These are phyloP conservation scores for Protodeltote pygarga DNA, from an alignment of 2,888 invertebrate genomes.

Conservation along the genomic window DNA sequence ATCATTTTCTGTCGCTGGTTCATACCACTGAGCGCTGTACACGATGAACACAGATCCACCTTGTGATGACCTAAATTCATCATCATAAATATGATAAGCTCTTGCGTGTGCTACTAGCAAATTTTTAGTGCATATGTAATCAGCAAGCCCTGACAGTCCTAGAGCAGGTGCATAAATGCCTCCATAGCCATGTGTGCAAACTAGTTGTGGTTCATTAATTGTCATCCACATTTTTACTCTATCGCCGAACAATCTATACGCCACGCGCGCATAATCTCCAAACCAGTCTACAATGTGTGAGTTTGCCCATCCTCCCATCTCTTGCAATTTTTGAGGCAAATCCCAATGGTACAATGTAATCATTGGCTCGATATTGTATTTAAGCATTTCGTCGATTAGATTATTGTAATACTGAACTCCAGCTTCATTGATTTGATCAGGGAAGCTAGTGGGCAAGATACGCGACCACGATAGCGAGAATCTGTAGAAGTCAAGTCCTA, in stretches of 20 bases:
- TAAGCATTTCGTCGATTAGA: conserved; percentile 82
- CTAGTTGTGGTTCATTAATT: conserved; percentile 81
- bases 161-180: conserved; percentile 57
- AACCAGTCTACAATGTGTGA: conserved; percentile 75
- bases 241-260: conserved; percentile 75
- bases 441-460: conserved; percentile 86
- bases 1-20: conserved; percentile 76
- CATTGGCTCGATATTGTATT: conserved; percentile 87
- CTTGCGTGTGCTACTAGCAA: conserved; percentile 84
- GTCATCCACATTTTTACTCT: conserved; percentile 84
- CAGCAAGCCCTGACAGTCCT: conserved; percentile 67
- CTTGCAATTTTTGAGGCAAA: conserved; percentile 79
- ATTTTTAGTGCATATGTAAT: conserved; percentile 78
- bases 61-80: conserved; percentile 67
- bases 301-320: conserved; percentile 84
- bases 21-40: conserved; percentile 61
- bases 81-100: conserved; percentile 79
- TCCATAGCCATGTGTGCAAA: conserved; percentile 75
- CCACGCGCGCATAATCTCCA: conserved; percentile 72
- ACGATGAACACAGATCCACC: conserved; percentile 47
- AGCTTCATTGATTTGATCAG: conserved; percentile 83
- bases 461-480: conserved; percentile 89
- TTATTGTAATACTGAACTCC: too few species aligned
- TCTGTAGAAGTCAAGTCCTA: conserved; percentile 81
- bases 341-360: conserved; percentile 85